Evolutionary conservation across 1,140 invertebrate species (phyloP).

Genomic region (Tetragnatha versicolor): DNA sequence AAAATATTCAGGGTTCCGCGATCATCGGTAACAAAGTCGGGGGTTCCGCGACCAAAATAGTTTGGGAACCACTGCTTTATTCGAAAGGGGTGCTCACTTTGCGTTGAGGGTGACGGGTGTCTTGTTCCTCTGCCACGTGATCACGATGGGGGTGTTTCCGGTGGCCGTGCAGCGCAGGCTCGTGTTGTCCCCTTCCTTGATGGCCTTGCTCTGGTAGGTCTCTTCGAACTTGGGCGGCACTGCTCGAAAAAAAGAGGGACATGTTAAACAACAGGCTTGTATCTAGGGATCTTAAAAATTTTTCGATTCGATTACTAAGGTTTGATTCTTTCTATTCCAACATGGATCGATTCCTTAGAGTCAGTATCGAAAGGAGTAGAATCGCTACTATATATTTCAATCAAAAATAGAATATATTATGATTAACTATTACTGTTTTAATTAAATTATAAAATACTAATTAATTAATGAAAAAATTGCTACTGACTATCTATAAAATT

Average conservation of each 20-base stretch:
- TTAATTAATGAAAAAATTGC: too few species aligned
- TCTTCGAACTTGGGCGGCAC: slow-evolving; percentile 53
- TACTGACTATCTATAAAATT: too few species aligned
- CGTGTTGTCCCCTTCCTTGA: slow-evolving; percentile 51
- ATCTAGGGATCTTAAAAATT: neutral
- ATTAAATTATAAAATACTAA: too few species aligned
- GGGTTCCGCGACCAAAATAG: too few species aligned
- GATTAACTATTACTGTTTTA: too few species aligned
- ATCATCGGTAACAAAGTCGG: too few species aligned
- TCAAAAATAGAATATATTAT: too few species aligned
- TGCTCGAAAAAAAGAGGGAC: neutral
- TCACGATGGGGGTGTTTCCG: slow-evolving; percentile 77
- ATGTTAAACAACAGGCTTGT: neutral
- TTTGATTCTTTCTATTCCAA: neutral
- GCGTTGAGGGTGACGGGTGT: slow-evolving; percentile 59
- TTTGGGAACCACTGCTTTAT: too few species aligned
- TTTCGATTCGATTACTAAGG: neutral
- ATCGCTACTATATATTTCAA: too few species aligned
- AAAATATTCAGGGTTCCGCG: too few species aligned
- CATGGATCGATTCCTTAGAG: neutral
- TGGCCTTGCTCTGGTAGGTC: slow-evolving; percentile 41
- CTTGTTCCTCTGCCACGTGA: slow-evolving; percentile 79
- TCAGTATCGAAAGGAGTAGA: neutral
- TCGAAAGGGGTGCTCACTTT: slow-evolving; percentile 11
- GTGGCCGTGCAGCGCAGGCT: slow-evolving; percentile 56